Base-by-base conservation (phyloP, 2,113 vertebrate species). In the Ariopsis seemanni region DNA sequence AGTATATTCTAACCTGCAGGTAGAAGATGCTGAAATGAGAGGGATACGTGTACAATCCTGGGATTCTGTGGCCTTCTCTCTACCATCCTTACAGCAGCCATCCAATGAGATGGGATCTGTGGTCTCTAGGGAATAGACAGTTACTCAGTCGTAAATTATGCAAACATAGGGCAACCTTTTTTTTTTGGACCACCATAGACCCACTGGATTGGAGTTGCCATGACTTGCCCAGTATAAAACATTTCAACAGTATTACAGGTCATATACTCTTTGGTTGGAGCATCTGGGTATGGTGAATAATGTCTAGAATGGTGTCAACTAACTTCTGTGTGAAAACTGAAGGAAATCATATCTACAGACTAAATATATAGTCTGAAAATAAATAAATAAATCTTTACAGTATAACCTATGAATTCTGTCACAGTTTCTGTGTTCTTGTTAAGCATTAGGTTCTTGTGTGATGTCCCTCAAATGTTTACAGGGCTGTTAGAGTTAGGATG, bases 81-180 rank as follows among this genome's bases (percentile, higher is more conserved):
- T 92, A 34, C 98, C 98, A 5, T 97, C 95, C 5, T 95, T 93
- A 88, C 98, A 99, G 93, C 98, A 99, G 52, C 95, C 91, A 78
- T 97, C 96, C 87, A 97, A 75, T 0, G 95, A 91, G 53, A 93
- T 80, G n/a, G 96, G 95, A 80, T 95, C 92, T 22, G 63, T 63
- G 27, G 84, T 65, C 55, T 79, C 88, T 89, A 63, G 34, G 11
- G 17, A 42, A 79, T 25, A 72, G 81, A 85, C 71, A 90, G 55
- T 34, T 48, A 50, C 50, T 69, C 58, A 25, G 22, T 62, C 25
- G n/a, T 48, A 85, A 72, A 53, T 71, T 60, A 53, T 71, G 22
- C 53, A 85, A 85, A 88, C 52, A 81, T 81, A 81, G 30, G 7
- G 18, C 4, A 55, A 17, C 42, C 30, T 62, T 53, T 85, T 18